Evolutionary conservation across 1,140 invertebrate genomes (phyloP).

Genomic region (Aphidius gifuensis): DNA sequence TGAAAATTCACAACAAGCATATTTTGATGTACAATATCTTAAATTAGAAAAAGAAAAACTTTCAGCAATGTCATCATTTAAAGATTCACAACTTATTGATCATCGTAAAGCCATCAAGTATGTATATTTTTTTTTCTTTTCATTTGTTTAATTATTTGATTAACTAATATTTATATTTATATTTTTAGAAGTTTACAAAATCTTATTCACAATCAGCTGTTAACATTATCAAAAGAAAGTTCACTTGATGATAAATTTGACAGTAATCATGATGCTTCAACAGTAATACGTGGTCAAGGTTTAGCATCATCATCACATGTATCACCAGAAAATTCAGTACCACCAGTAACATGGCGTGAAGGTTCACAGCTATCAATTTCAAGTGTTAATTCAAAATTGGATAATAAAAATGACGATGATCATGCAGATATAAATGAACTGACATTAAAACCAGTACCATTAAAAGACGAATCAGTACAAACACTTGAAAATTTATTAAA

Average conservation of each 20-base stretch:
- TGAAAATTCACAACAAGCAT: constrained; percentile 27
- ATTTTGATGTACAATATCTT: constrained; percentile 29
- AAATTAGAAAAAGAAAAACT: constrained; percentile 36
- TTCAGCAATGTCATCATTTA: constrained; percentile 27
- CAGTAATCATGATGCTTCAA: too few relatives aligned
- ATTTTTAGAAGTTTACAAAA: constrained; percentile 33
- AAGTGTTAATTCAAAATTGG: constrained; percentile 5
- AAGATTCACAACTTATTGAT: constrained; percentile 29
- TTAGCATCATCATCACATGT: constrained; percentile 33
- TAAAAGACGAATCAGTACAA: not conserved
- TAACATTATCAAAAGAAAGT: constrained; percentile 22
- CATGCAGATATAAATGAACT: not conserved
- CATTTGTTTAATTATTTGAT: constrained; percentile 3
- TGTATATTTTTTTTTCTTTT: constrained; percentile 17
- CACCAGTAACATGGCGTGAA: constrained; percentile 25
- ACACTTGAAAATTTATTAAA: constrained; percentile 5
- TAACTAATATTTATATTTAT: not conserved
- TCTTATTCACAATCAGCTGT: constrained; percentile 29
- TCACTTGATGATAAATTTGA: too few relatives aligned
- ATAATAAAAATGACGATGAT: constrained; percentile 10
- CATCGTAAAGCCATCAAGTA: constrained; percentile 33
- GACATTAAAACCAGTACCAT: constrained; percentile 1
- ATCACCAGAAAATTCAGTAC: constrained; percentile 26
- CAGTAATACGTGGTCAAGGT: constrained; percentile 9
- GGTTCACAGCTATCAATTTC: constrained; percentile 30